Evolutionary conservation across 64 coral and sea anemone species (phyloP).

Genomic region (Pocillopora verrucosa): DNA sequence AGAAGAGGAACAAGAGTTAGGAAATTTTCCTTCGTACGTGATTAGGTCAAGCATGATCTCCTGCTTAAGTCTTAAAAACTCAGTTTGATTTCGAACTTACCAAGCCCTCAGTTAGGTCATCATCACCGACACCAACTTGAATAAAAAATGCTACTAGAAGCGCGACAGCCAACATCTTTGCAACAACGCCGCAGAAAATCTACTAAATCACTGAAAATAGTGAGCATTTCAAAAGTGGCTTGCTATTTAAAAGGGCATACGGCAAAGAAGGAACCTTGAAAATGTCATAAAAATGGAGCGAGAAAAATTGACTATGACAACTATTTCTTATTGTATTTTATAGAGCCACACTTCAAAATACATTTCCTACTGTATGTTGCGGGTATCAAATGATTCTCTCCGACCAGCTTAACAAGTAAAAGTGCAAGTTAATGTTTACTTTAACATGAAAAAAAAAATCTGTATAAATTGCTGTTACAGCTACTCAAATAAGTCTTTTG

Average conservation of each 20-base stretch:
- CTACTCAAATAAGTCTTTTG: not conserved
- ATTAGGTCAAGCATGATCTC: no score
- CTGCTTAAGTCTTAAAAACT: not conserved
- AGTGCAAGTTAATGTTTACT: not conserved
- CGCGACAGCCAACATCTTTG: not conserved
- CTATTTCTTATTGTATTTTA: not conserved
- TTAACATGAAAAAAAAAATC: not conserved
- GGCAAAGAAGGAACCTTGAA: not conserved
- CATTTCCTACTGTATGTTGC: not conserved
- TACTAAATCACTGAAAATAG: not conserved
- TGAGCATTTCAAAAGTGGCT: not conserved
- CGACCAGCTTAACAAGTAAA: not conserved
- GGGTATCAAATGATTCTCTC: not conserved
- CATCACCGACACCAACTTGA: not conserved
- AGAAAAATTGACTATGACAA: not conserved
- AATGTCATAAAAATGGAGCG: not conserved
- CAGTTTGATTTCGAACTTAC: not conserved
- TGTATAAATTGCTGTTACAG: not conserved
- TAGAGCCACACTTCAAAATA: not conserved
- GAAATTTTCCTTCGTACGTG: no score
- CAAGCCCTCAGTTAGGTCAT: constrained; percentile 1
- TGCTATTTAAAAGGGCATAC: not conserved
- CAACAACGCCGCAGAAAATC: not conserved
- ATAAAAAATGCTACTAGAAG: not conserved
- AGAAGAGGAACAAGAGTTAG: no score